phyloP scores from a whole-genome alignment of 1,140 invertebrate genomes.

The Papilio polyxenes region DNA sequence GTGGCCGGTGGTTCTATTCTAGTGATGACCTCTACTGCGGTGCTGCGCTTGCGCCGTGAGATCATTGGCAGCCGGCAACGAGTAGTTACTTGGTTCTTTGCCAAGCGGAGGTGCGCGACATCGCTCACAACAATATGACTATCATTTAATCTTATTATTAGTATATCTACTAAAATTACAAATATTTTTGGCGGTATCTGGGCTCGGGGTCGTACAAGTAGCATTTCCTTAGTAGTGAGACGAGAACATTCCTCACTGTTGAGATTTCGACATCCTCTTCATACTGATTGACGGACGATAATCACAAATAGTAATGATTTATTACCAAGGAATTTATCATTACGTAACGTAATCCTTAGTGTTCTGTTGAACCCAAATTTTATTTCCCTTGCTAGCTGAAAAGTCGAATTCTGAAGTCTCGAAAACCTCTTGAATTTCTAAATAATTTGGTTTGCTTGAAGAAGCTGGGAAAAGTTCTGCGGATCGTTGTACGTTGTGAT shows the following conservation, averaged over 20 bases:
- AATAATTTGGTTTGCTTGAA: not conserved
- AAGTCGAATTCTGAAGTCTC: not conserved
- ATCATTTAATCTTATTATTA: not conserved
- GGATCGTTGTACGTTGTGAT: not conserved
- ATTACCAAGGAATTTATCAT: no score
- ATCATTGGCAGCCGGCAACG: not conserved
- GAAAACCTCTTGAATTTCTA: not conserved
- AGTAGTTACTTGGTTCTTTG: not conserved
- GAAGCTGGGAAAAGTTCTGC: not conserved
- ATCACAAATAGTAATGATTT: no score
- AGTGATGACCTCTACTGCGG: not conserved
- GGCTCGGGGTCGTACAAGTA: not conserved
- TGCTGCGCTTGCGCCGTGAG: not conserved
- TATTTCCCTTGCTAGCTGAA: no score
- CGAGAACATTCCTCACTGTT: not conserved
- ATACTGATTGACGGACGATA: no score
- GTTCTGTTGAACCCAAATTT: no score
- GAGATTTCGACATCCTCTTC: no score
- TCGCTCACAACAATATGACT: slow-evolving; percentile 5
- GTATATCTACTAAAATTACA: not conserved
- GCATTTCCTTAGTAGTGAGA: not conserved
- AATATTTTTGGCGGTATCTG: not conserved
- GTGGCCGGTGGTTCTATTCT: not conserved
- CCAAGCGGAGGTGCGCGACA: slow-evolving; percentile 17
- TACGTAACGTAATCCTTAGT: no score